Evolutionary conservation across 2,113 vertebrate species (phyloP).

Genomic region (Microtus montanus): DNA sequence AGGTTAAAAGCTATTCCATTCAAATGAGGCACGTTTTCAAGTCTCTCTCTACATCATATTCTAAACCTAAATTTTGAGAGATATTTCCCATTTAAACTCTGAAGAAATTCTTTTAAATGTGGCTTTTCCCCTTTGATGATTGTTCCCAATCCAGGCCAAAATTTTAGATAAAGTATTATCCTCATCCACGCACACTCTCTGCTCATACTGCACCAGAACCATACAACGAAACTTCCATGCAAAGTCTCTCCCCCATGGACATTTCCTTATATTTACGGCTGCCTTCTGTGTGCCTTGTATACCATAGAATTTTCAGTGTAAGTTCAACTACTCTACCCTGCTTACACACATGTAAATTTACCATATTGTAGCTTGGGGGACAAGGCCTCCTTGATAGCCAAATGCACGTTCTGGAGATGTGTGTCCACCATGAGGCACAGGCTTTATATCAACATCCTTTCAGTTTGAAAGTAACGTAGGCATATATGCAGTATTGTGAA

Average conservation of each 20-base stretch:
- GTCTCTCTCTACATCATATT: fast-evolving
- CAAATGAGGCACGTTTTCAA: background rate
- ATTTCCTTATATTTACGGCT: background rate
- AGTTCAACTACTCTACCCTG: background rate
- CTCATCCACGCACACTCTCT: fast-evolving
- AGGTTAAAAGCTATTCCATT: background rate
- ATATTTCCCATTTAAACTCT: background rate
- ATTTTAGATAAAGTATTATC: background rate
- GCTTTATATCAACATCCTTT: background rate
- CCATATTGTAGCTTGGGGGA: fast-evolving
- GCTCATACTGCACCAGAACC: background rate
- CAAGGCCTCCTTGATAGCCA: background rate
- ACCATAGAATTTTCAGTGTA: background rate
- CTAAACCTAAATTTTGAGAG: background rate
- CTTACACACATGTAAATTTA: background rate
- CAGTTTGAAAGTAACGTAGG: background rate
- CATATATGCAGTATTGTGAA: background rate
- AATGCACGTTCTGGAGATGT: background rate
- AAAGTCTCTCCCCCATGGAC: background rate
- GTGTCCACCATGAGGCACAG: background rate
- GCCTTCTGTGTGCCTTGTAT: fast-evolving
- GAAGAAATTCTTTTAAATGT: background rate
- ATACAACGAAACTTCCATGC: fast-evolving
- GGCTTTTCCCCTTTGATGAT: background rate
- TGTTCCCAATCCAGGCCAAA: background rate